Evolutionary conservation across 2,113 vertebrate genomes (phyloP).

Genomic region (Oncorhynchus masou): DNA sequence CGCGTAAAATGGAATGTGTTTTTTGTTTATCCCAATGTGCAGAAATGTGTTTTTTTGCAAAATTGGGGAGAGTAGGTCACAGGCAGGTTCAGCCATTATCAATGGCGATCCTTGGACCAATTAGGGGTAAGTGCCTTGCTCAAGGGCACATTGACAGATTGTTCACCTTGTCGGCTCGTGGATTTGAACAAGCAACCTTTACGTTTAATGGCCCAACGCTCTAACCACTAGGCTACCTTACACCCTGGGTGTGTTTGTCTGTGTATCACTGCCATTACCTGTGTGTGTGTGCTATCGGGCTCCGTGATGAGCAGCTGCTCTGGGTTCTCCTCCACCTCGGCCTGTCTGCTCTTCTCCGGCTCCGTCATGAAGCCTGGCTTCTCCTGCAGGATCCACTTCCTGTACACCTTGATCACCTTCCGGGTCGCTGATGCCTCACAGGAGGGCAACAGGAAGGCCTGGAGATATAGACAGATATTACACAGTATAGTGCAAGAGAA

Average conservation of each 20-base stretch:
- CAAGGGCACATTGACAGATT: no score
- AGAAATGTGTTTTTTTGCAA: no score
- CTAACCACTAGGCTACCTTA: no score
- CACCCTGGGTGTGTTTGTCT: conserved; percentile 27
- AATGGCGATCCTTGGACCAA: no score
- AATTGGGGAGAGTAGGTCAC: no score
- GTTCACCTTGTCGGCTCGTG: no score
- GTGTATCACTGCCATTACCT: conserved; percentile 42
- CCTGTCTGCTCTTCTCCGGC: conserved; percentile 76
- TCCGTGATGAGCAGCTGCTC: conserved; percentile 68
- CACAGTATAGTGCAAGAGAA: not conserved
- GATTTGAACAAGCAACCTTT: not conserved
- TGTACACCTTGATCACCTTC: conserved; percentile 95
- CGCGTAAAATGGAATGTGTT: no score
- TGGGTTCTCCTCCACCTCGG: conserved; percentile 66
- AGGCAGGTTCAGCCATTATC: no score
- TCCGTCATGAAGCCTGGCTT: conserved; percentile 94
- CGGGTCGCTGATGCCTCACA: conserved; percentile 89
- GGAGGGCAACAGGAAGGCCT: conserved; percentile 94
- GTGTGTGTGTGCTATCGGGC: conserved; percentile 72
- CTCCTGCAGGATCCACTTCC: conserved; percentile 93
- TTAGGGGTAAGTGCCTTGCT: no score
- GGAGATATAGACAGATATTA: not conserved
- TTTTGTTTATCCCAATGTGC: no score
- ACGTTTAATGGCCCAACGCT: not conserved